These are phyloP conservation scores for Chaetops frenatus DNA, from an alignment of 2,113 vertebrate genomes.

Conservation along the genomic window DNA sequence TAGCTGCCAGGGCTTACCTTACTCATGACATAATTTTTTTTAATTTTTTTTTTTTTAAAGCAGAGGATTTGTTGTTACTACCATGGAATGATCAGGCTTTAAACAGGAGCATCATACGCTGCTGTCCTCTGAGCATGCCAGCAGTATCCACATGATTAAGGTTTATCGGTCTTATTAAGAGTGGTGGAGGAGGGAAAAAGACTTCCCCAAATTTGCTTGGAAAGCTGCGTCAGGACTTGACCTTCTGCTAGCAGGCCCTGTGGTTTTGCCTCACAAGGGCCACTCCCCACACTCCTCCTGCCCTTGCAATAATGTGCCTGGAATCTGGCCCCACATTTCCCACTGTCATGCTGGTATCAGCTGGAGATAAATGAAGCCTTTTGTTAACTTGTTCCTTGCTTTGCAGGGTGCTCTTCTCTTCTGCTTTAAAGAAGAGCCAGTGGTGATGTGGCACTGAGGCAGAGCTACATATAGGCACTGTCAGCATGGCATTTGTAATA, in stretches of 20 bases:
- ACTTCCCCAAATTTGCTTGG: background rate
- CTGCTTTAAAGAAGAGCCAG: background rate
- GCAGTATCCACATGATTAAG: background rate
- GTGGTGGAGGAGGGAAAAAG: background rate
- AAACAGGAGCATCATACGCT: background rate
- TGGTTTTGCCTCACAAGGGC: background rate
- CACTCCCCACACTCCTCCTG: background rate
- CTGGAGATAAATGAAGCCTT: slow-evolving; percentile 38
- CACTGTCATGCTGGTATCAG: slow-evolving; percentile 21
- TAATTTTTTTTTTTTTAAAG: background rate
- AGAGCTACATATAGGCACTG: background rate
- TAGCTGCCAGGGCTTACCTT: background rate
- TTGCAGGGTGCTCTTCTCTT: background rate
- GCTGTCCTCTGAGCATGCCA: background rate
- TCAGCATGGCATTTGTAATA: background rate
- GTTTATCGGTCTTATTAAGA: background rate
- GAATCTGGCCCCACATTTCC: slow-evolving; percentile 16
- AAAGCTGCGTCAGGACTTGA: slow-evolving; percentile 17
- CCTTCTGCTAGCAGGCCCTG: background rate
- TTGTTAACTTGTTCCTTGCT: slow-evolving; percentile 18
- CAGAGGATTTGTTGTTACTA: background rate
- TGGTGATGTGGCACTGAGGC: background rate
- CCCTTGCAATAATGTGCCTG: background rate
- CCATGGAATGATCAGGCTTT: background rate
- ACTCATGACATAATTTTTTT: background rate